Evolutionary conservation across 2,888 invertebrate genomes (phyloP), one percentile per base, ranked within the genome.

Genomic region (Erebia palarica): DNA sequence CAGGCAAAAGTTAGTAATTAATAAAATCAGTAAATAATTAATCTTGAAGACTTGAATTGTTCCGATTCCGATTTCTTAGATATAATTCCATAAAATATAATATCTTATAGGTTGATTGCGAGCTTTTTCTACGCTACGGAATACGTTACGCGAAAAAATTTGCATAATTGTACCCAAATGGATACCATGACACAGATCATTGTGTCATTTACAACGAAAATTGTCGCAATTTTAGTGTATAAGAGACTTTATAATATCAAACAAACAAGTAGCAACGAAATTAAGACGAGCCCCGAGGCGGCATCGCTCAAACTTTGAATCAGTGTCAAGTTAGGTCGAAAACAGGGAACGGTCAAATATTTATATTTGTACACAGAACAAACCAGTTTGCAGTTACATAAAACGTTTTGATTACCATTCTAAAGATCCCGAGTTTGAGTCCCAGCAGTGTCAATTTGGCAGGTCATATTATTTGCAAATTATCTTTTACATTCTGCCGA

Each of bases 231-330:
- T 47, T 81, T 82, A 81, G 82, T 83, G 80, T 81, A 80, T 79
- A 80, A 78, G 80, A 75, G 86, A 85, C 86, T 84, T 86, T 84
- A 84, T 85, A 80, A 81, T 83, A 79, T 78, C 81, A 88, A 88
- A 88, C 88, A 86, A 79, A 80, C 75, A 80, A 81, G 81, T 84
- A 81, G 75, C 79, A 84, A 82, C 83, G 84, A 85, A 86, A 83
- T 79, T 81, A 82, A 83, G 83, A 83, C 80, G 79, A 78, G 81
- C 84, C 84, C 81, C 75, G 77, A 59, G 80, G 87, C 81, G 74
- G 75, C 81, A 80, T 84, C 83, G 84, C 82, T 83, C 78, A 75
- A 73, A 83, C 81, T 84, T 85, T 79, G 80, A 81, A 66, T 85
- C 81, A 82, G 82, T 79, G 79, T 84, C 76, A 77, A 79, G 81